phyloP scores from a whole-genome alignment of 2,888 invertebrate species.

The Apoda limacodes region DNA sequence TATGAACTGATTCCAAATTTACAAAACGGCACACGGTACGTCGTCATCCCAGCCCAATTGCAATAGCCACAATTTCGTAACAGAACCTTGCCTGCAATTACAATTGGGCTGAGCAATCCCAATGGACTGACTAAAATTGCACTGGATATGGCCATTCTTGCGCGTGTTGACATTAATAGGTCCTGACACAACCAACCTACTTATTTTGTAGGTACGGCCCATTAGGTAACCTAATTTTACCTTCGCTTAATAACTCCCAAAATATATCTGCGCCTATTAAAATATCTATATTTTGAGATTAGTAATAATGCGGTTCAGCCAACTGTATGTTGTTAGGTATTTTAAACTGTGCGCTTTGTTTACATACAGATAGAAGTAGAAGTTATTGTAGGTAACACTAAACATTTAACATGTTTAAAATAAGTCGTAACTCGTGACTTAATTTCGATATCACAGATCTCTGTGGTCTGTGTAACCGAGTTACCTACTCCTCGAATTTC shows the following conservation, averaged over 20 bases:
- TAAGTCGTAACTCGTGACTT: constrained; percentile 9
- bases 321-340: constrained; percentile 11
- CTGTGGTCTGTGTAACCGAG: constrained; percentile 13
- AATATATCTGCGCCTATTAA: no score
- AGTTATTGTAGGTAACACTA: constrained; percentile 15
- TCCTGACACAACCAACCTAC: constrained; percentile 20
- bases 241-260: constrained; percentile 18
- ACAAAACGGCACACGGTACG: constrained; percentile 10
- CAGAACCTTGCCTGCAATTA: constrained; percentile 17
- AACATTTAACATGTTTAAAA: constrained; percentile 12
- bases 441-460: constrained; percentile 15
- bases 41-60: constrained; percentile 20
- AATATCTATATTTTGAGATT: constrained; percentile 11
- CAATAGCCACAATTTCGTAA: constrained; percentile 19
- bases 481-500: constrained; percentile 17
- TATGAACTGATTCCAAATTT: constrained; percentile 11
- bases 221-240: constrained; percentile 13
- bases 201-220: constrained; percentile 20
- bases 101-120: constrained; percentile 18
- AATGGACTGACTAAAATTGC: constrained; percentile 14
- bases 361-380: background rate
- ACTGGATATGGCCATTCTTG: constrained; percentile 3
- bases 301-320: constrained; percentile 13
- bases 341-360: background rate
- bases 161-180: constrained; percentile 6